These are phyloP conservation scores for Hypotaenidia philippensis DNA, from an alignment of 2,797 vertebrate genomes.

Conservation along the genomic window DNA sequence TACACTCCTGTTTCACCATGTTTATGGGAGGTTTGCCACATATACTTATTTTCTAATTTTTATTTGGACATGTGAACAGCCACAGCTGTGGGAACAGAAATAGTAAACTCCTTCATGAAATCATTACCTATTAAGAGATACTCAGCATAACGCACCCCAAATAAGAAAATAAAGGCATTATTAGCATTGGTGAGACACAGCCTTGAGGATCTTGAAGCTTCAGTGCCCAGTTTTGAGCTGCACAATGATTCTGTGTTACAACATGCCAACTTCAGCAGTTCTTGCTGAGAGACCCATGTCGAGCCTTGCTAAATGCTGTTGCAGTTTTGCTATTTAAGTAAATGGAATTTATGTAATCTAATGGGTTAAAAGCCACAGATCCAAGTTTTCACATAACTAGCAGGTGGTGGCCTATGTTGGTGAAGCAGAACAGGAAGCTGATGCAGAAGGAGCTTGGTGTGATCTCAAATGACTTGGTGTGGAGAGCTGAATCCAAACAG, in stretches of 20 bases:
- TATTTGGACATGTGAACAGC: neutral
- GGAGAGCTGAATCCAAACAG: neutral
- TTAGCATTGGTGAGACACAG: neutral
- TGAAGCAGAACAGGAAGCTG: neutral
- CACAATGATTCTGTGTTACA: neutral
- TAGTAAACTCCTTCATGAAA: neutral
- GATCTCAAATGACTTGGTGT: neutral
- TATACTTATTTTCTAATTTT: neutral
- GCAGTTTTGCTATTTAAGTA: neutral
- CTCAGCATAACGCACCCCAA: neutral
- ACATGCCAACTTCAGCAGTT: neutral
- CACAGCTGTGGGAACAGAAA: neutral
- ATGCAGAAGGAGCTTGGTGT: neutral
- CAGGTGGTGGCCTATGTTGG: neutral
- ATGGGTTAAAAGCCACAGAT: neutral
- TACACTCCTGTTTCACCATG: neutral
- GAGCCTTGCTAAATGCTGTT: neutral
- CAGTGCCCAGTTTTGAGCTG: neutral
- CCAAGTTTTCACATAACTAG: neutral
- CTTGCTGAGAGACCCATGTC: fast-evolving
- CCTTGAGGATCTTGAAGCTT: neutral
- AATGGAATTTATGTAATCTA: neutral
- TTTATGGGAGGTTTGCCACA: neutral
- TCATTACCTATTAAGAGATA: neutral
- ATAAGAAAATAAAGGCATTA: neutral